Evolutionary conservation across 2,113 vertebrate species (phyloP).

Genomic region (Okapia johnstoni): DNA sequence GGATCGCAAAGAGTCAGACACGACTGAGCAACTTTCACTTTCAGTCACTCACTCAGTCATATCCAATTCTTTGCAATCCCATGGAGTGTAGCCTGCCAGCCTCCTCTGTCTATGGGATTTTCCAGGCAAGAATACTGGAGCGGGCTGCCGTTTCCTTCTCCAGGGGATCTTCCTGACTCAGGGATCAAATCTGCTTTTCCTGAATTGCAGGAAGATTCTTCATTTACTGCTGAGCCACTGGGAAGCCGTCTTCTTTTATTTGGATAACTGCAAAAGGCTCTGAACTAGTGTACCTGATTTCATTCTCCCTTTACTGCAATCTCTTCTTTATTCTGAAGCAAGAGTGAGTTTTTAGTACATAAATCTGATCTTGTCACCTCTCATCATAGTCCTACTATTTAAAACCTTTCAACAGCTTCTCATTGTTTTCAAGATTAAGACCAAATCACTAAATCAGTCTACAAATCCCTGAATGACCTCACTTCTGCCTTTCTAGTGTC

Average conservation of each 20-base stretch:
- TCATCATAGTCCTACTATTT: neutral
- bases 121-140: neutral
- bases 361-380: neutral
- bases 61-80: neutral
- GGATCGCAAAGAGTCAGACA: neutral
- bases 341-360: neutral
- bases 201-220: neutral
- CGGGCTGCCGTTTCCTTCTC: neutral
- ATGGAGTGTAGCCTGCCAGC: neutral
- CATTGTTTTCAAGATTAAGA: neutral
- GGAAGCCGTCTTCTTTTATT: neutral
- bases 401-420: neutral
- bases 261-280: neutral
- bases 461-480: neutral
- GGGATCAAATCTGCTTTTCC: neutral
- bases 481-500: neutral
- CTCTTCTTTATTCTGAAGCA: neutral
- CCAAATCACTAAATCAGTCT: neutral
- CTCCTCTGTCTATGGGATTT: neutral
- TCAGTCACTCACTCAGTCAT: neutral
- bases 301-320: neutral
- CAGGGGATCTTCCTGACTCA: neutral
- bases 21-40: neutral
- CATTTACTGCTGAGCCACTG: neutral
- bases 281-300: neutral